Evolutionary conservation across 35 echinoderm and acorn worm genomes (phyloP), one percentile per base, ranked within the genome.

Genomic region (Eucidaris tribuloides): DNA sequence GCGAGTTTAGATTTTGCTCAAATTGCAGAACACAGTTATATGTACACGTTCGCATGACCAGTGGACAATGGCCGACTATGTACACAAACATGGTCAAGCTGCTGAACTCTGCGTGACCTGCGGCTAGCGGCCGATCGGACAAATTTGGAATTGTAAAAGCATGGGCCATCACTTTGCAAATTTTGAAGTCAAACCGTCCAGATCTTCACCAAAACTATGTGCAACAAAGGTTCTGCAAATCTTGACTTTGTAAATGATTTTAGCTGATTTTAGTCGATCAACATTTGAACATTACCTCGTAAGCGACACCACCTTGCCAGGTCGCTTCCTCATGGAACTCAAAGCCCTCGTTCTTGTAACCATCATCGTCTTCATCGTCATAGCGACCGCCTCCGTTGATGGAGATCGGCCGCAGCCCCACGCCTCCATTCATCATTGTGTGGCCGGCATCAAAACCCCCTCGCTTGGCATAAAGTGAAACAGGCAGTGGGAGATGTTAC

Each of bases 351-450:
- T 74, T 74, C 38, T 74, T 40, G 44, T 74, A 74, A 44, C 38
- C 68, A 4, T 71, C 65, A 41, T 74, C 40, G 44, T 44, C 68
- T 44, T 74, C 28, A 40, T 74, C 37, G 34, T 40, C 68, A 74
- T 74, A 74, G 68, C 44, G 68, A 74, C 68, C 37, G 18, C 68
- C 41, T 44, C 68, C 68, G 44, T 74, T 74, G 68, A 74, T 44
- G 40, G 68, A 74, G 33, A 74, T 23, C 25, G 68, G 68, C 41
- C 68, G 14, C 15, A 74, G 68, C 68, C 44, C 19, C 36, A 74
- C 68, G 24, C 44, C 68, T 20, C 68, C 68, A 44, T 74, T 74
- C 68, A 74, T 74, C 68, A 74, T 74, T n/a, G n/a, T n/a, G n/a
- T n/a, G n/a, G n/a, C n/a, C n/a, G n/a, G n/a, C n/a, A n/a, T n/a